Percentiles rank a stretch among this genome's conserved stretches.
These are phyloP conservation scores for Hemiscyllium ocellatum DNA, from an alignment of 2,113 vertebrate genomes.

Conservation along the genomic window DNA sequence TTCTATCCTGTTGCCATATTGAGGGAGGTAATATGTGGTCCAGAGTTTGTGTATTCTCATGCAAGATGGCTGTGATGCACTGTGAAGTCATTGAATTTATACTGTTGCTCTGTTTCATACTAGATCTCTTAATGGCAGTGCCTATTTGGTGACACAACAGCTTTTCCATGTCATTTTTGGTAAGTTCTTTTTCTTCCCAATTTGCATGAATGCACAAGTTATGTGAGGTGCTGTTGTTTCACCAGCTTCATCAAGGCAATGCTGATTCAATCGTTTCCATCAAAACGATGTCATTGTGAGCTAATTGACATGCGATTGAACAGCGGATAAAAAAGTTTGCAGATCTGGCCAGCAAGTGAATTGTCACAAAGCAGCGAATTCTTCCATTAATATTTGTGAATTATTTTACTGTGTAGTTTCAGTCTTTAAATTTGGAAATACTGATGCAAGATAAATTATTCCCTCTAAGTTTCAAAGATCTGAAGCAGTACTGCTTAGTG, in stretches of 20 bases:
- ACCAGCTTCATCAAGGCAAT: background rate
- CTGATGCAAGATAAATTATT: background rate
- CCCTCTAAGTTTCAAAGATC: background rate
- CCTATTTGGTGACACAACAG: conserved; percentile 22
- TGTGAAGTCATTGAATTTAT: background rate
- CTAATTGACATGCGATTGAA: background rate
- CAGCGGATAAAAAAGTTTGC: background rate
- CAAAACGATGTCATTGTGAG: background rate
- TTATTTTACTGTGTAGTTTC: background rate
- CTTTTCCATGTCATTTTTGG: conserved; percentile 37
- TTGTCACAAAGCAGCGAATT: background rate
- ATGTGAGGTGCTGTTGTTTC: background rate
- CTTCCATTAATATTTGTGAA: background rate
- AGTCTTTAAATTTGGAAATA: background rate
- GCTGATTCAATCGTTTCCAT: too few species aligned
- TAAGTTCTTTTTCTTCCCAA: background rate
- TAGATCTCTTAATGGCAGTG: conserved; percentile 34
- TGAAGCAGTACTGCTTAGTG: background rate
- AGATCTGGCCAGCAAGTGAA: background rate
- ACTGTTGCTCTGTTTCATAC: background rate
- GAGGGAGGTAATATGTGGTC: background rate
- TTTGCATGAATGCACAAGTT: background rate
- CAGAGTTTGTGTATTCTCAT: background rate
- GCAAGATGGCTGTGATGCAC: too few species aligned
- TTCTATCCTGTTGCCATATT: background rate